phyloP scores from a whole-genome alignment of 2,888 invertebrate genomes.

The Catocala fraxini region DNA sequence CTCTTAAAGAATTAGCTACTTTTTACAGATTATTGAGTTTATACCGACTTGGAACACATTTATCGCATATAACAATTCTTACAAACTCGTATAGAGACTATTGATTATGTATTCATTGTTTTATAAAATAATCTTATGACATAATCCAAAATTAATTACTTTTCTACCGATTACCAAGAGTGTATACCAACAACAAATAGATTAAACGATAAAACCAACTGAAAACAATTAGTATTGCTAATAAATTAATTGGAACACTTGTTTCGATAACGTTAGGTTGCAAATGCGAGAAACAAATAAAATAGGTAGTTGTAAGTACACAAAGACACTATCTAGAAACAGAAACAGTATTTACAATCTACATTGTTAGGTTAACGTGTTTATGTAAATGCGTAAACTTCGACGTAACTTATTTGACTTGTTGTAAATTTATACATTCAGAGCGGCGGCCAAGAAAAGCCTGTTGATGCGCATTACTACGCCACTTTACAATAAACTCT shows the following conservation, averaged over 20 bases:
- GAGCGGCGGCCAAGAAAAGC: slow-evolving; percentile 49
- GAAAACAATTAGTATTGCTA: slow-evolving; percentile 6
- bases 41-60: too few relatives aligned
- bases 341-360: slow-evolving; percentile 66
- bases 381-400: slow-evolving; percentile 76
- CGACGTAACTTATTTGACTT: slow-evolving; percentile 70
- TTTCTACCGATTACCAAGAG: neutral
- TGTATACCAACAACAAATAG: slow-evolving; percentile 9
- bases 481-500: slow-evolving; percentile 28
- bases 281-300: slow-evolving; percentile 55
- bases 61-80: too few relatives aligned
- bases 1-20: too few relatives aligned
- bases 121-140: neutral
- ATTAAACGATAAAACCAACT: slow-evolving; percentile 12
- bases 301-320: slow-evolving; percentile 52
- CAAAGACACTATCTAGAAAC: slow-evolving; percentile 59
- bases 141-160: neutral
- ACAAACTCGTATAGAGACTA: too few relatives aligned
- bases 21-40: too few relatives aligned
- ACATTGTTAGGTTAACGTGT: slow-evolving; percentile 66
- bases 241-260: slow-evolving; percentile 30
- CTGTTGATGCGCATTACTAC: slow-evolving; percentile 40
- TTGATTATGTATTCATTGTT: too few relatives aligned
- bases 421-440: slow-evolving; percentile 64
- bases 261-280: slow-evolving; percentile 36